These are phyloP conservation scores for Gambusia holbrooki DNA, from an alignment of 2,113 vertebrate species.

Conservation along the genomic window DNA sequence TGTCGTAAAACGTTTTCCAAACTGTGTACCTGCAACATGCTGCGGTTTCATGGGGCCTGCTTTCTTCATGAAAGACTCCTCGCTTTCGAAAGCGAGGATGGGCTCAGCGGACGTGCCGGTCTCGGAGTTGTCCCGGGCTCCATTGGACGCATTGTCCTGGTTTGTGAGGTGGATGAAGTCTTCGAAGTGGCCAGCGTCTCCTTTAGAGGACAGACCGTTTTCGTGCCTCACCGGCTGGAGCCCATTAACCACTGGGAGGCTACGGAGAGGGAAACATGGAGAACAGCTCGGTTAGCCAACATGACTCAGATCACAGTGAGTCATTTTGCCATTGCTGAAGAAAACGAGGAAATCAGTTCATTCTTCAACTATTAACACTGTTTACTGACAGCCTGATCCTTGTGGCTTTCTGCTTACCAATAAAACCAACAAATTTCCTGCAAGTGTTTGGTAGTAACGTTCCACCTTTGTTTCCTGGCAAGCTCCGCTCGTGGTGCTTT, in stretches of 20 bases:
- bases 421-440: conserved; percentile 43
- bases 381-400: conserved; percentile 16
- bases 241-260: conserved; percentile 85
- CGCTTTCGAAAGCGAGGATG: conserved; percentile 87
- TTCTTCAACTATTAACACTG: conserved; percentile 10
- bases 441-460: conserved; percentile 15
- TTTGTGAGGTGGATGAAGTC: conserved; percentile 84
- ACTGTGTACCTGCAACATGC: conserved; percentile 89
- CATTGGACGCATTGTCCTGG: conserved; percentile 74
- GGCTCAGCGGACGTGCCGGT: conserved; percentile 75
- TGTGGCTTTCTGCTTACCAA: conserved; percentile 34
- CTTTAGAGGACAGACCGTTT: conserved; percentile 87
- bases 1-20: background rate
- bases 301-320: conserved; percentile 38
- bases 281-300: conserved; percentile 23
- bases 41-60: conserved; percentile 87
- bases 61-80: conserved; percentile 91
- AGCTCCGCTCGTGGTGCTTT: conserved; percentile 26
- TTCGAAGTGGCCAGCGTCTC: conserved; percentile 75
- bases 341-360: conserved; percentile 19
- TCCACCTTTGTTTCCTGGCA: conserved; percentile 14
- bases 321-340: conserved; percentile 23
- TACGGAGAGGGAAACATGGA: conserved; percentile 50
- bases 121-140: conserved; percentile 78
- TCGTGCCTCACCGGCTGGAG: conserved; percentile 87